phyloP scores from a whole-genome alignment of 2,113 vertebrate genomes.

The Callipepla californica region DNA sequence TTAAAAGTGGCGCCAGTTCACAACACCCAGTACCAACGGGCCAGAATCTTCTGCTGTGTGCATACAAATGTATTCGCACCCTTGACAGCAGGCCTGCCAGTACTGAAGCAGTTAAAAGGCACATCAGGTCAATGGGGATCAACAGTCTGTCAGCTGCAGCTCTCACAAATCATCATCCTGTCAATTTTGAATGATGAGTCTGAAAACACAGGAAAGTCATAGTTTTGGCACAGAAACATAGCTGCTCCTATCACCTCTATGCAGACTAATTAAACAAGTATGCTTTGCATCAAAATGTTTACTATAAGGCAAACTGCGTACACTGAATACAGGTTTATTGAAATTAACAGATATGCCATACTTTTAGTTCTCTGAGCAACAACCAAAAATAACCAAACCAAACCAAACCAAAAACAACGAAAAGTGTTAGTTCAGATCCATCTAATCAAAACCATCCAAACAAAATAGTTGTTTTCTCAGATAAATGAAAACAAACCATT shows the following conservation, averaged over 20 bases:
- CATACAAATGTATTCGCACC: too few relatives aligned
- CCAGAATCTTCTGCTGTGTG: neutral
- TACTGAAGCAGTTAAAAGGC: neutral
- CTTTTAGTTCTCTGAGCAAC: neutral
- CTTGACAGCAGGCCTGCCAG: neutral
- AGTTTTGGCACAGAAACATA: neutral
- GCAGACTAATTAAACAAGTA: neutral
- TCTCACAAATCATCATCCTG: neutral
- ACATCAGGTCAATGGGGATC: neutral
- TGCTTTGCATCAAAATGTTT: conserved; percentile 30
- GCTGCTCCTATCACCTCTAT: neutral
- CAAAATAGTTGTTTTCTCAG: neutral
- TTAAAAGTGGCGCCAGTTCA: neutral
- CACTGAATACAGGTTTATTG: neutral
- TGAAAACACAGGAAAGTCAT: conserved; percentile 26
- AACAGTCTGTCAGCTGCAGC: neutral
- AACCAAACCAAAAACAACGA: neutral
- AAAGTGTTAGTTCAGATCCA: neutral
- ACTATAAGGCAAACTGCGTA: neutral
- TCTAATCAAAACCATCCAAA: neutral
- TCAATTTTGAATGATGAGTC: conserved; percentile 20
- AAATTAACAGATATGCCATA: neutral
- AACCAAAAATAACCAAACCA: neutral
- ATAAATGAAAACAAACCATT: neutral
- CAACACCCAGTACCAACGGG: neutral